Evolutionary conservation across 2,797 vertebrate species (phyloP).

Genomic region (Adelosebastes latens): DNA sequence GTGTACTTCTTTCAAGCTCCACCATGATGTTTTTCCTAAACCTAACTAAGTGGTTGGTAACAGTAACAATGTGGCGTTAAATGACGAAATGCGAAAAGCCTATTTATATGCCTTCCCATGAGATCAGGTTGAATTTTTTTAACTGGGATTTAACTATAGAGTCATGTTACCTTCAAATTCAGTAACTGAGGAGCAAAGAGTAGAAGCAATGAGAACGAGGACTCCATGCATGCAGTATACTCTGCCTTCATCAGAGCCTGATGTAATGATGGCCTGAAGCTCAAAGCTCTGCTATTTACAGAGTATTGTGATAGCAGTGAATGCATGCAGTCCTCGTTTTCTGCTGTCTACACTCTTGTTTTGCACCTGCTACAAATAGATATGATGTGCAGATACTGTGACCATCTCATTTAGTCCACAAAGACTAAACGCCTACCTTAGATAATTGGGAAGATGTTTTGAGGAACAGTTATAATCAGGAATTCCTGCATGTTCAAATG

Average conservation of each 20-base stretch:
- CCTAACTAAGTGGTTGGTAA: no score
- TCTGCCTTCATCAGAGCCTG: conserved; percentile 31
- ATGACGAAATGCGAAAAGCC: no score
- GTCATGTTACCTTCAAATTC: not conserved
- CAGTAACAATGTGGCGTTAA: no score
- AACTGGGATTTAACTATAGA: not conserved
- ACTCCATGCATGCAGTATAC: conserved; percentile 1
- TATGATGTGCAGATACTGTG: not conserved
- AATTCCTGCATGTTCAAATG: not conserved
- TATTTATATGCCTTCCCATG: no score
- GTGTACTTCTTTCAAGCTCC: no score
- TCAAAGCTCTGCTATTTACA: conserved; percentile 20
- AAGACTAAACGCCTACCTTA: not conserved
- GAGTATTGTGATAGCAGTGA: conserved; percentile 16
- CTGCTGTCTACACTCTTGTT: not conserved
- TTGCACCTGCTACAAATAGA: not conserved
- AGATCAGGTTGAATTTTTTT: no score
- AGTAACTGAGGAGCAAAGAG: not conserved
- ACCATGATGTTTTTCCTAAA: no score
- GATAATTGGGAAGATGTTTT: not conserved
- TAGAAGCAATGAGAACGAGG: not conserved
- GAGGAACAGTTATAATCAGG: not conserved
- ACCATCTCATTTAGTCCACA: not conserved
- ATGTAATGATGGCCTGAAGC: conserved; percentile 38
- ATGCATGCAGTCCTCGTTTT: conserved; percentile 3